Conservation (phyloP, 2,113 vertebrate species). For the Amblyornis subalaris region DNA sequence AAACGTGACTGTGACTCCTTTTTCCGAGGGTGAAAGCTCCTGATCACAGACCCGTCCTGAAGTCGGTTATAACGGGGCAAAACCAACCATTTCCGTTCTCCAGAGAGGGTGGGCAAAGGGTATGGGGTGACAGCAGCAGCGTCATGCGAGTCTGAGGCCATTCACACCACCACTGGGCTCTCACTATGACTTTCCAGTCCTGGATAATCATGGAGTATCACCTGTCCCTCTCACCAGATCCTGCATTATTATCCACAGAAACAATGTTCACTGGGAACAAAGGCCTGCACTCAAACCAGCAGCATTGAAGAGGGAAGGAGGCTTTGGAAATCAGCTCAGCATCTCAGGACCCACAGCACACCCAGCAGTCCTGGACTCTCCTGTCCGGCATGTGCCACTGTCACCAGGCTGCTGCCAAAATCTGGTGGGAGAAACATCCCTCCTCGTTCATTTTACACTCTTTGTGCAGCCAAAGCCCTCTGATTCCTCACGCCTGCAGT, state of each 20-base stretch:
- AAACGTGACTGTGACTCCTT: rapidly evolving
- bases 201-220: not conserved
- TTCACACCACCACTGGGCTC: not conserved
- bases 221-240: not conserved
- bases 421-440: not conserved
- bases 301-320: not conserved
- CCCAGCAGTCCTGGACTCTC: not conserved
- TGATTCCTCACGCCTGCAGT: not conserved
- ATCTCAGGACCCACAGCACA: not conserved
- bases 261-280: not conserved
- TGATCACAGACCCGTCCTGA: not conserved
- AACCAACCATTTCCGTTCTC: not conserved
- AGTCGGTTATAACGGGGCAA: not conserved
- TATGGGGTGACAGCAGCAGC: not conserved
- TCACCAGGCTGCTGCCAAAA: not conserved
- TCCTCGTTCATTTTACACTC: not conserved
- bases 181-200: not conserved
- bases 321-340: not conserved
- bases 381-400: not conserved
- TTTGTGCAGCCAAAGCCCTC: not conserved
- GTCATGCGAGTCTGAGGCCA: not conserved
- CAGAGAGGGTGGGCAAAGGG: not conserved
- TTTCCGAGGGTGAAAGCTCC: not conserved
- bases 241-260: not conserved
- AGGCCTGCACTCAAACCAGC: not conserved